phyloP scores from a whole-genome alignment of 2,113 vertebrate genomes.

The Formicarius rufipectus region DNA sequence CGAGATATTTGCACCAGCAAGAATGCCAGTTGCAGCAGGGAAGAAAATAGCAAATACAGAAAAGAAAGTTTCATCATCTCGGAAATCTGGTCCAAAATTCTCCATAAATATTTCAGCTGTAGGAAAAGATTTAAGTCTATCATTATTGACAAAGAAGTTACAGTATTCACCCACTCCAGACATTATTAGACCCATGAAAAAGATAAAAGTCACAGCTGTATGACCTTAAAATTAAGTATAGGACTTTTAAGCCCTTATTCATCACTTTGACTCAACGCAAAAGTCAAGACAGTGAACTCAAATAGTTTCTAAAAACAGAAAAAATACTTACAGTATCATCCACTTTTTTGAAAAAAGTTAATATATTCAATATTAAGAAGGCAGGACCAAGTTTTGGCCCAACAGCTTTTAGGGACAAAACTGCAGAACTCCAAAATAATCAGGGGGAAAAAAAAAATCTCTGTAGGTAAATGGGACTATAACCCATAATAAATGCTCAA shows the following conservation, averaged over 20 bases:
- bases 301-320: background rate
- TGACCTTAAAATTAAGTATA: background rate
- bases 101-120: conserved; percentile 89
- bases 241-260: background rate
- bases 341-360: background rate
- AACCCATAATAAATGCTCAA: background rate
- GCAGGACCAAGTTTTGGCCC: background rate
- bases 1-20: conserved; percentile 98
- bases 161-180: background rate
- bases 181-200: background rate
- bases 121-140: background rate
- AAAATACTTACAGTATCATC: background rate
- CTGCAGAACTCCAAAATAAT: background rate
- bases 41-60: conserved; percentile 98
- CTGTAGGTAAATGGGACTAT: accelerated
- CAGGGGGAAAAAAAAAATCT: background rate
- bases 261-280: background rate
- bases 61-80: conserved; percentile 86
- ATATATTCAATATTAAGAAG: background rate
- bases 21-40: conserved; percentile 96
- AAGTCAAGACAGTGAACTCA: background rate
- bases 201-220: background rate
- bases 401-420: background rate
- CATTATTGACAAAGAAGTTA: background rate
- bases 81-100: conserved; percentile 94